Conservation (phyloP, 2,113 vertebrate species). For the Gobius niger region DNA sequence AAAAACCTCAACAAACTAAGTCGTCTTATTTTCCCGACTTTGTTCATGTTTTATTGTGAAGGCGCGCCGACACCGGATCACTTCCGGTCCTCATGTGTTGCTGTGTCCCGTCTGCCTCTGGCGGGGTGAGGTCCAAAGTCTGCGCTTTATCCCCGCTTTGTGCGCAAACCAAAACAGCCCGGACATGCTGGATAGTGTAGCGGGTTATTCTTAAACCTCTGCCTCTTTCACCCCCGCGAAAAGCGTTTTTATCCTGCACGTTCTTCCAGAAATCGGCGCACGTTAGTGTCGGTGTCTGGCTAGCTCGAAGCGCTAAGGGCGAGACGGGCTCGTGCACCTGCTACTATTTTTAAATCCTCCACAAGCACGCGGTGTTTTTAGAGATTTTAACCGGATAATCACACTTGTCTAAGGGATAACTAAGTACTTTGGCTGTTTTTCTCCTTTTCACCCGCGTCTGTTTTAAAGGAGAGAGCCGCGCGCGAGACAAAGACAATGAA, state of each 20-base stretch:
- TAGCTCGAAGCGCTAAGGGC: not conserved
- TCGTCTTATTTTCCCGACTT: too few relatives aligned
- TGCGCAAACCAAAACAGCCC: slow-evolving; percentile 1
- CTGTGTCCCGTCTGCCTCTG: slow-evolving; percentile 31
- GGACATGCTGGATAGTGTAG: accelerated
- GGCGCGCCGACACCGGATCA: not conserved
- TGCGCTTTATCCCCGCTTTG: slow-evolving; percentile 2
- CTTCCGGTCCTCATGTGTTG: slow-evolving; percentile 46
- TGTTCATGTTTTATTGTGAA: slow-evolving; percentile 33
- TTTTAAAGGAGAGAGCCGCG: not conserved
- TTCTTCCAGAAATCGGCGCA: not conserved
- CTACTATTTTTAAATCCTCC: slow-evolving; percentile 5
- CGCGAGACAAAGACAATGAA: slow-evolving; percentile 35
- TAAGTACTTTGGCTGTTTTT: not conserved
- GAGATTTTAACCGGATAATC: not conserved
- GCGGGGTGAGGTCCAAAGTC: slow-evolving; percentile 57
- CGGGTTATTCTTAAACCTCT: not conserved
- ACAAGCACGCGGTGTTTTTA: not conserved
- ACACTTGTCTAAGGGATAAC: not conserved
- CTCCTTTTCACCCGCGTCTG: not conserved
- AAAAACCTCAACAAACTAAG: too few relatives aligned
- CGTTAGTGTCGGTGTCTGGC: not conserved
- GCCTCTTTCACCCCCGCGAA: too few relatives aligned
- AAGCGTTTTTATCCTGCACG: not conserved
- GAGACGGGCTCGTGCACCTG: not conserved